Base-by-base conservation (phyloP, 2,888 invertebrate species). In the Pyrrhosoma nymphula region DNA sequence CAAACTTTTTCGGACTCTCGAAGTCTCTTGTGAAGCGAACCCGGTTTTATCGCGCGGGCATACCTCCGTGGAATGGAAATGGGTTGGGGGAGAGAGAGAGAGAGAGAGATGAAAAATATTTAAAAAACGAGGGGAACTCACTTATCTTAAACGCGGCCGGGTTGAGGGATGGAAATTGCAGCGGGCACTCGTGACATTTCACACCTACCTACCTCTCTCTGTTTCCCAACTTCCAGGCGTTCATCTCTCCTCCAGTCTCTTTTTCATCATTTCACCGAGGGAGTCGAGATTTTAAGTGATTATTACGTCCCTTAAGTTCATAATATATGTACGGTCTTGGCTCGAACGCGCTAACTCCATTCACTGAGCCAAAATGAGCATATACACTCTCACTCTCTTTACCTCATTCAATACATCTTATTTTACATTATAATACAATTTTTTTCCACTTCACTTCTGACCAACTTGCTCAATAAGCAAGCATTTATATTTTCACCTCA, bases 31-130 rank as follows among this genome's bases (percentile, higher is more conserved):
- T 47, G 26, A n/a, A 18, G 93, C 75, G 69, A 75, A 75, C 93
- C 69, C 69, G 75, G 93, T 47, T 93, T 93, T 93, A 93, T 93
- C 93, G 69, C 93, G 47, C 55, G 16, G 16, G 69, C 69, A 93
- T 93, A 93, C 93, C 93, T 89, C 23, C 89, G 26, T 0, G 56
- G 89, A 89, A 89, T 89, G 89, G 89, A 3, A 82, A 35, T 82
- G 35, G 82, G 60, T 14, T 60, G 60, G 60, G 60, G 8, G 14
- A 69, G 91, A 35, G 26, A 39, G n/a, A 23, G 93, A 35, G 39
- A 39, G n/a, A n/a, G n/a, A n/a, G n/a, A n/a, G n/a, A n/a, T n/a
- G 39, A 26, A 63, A 69, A 82, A 35, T 60, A 60, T 30, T 35
- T n/a, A n/a, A n/a, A 82, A 35, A 69, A 82, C 16, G 93, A 69